Conservation (phyloP, 2,888 invertebrate genomes). For the Drosophila histrio region DNA sequence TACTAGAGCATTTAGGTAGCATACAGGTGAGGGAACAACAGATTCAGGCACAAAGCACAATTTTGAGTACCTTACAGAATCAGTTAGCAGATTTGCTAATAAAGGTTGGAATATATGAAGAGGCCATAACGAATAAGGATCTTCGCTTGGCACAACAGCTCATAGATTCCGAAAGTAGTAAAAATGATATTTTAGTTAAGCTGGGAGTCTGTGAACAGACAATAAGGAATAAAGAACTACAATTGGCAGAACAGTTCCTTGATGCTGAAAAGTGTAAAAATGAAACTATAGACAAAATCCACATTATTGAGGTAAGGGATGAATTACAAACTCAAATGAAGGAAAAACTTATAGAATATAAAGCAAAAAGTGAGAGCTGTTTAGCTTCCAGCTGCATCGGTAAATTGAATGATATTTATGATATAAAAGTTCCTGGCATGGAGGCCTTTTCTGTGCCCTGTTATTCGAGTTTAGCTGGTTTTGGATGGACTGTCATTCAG, state of each 20-base stretch:
- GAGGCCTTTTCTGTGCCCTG: constrained; percentile 86
- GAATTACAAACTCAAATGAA: neutral
- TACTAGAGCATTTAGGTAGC: constrained; percentile 2
- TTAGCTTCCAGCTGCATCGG: neutral
- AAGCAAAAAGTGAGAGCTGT: neutral
- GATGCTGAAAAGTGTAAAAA: too few species aligned
- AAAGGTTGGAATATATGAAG: neutral
- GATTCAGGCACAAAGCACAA: neutral
- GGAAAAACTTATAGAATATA: neutral
- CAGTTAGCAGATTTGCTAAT: neutral
- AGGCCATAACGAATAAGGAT: too few species aligned
- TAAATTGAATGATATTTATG: constrained; percentile 7
- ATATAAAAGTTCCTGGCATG: constrained; percentile 5
- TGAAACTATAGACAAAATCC: neutral
- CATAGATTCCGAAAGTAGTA: too few species aligned
- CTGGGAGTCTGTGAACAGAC: too few species aligned
- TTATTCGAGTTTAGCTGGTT: constrained; percentile 85
- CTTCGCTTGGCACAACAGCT: too few species aligned
- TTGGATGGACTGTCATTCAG: constrained; percentile 89
- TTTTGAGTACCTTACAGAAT: neutral
- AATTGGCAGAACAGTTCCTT: too few species aligned
- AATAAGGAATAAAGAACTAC: too few species aligned
- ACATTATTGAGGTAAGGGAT: neutral
- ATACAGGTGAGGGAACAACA: constrained; percentile 3
- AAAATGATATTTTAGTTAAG: too few species aligned